These are phyloP conservation scores for Nipponia nippon DNA, from an alignment of 2,113 vertebrate genomes.

Conservation along the genomic window DNA sequence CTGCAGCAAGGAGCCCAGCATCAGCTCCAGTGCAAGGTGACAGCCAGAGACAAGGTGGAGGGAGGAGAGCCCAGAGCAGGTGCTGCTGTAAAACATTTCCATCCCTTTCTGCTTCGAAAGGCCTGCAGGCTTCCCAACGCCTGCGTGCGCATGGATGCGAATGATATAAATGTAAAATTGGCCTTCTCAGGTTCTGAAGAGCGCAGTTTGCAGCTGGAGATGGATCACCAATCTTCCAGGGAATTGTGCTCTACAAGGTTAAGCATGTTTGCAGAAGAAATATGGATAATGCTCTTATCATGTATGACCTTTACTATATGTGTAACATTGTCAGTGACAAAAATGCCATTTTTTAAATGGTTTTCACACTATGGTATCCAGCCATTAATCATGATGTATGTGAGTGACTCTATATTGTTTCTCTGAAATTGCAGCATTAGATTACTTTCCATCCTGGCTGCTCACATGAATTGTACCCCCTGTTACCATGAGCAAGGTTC, in stretches of 20 bases:
- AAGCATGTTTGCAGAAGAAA: slow-evolving; percentile 70
- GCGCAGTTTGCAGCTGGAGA: slow-evolving; percentile 41
- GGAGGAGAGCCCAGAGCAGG: neutral
- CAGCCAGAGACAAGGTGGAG: neutral
- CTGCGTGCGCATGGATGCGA: neutral
- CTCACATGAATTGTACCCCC: slow-evolving; percentile 19
- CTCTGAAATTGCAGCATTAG: slow-evolving; percentile 46
- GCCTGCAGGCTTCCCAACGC: neutral
- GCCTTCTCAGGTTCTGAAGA: slow-evolving; percentile 33
- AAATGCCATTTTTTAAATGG: slow-evolving; percentile 67
- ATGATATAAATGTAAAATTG: slow-evolving; percentile 47
- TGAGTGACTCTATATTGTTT: slow-evolving; percentile 43
- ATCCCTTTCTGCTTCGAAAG: neutral
- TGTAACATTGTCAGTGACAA: slow-evolving; percentile 67
- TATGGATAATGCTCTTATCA: slow-evolving; percentile 62
- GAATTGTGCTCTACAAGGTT: slow-evolving; percentile 64
- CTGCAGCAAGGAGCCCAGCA: neutral
- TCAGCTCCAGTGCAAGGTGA: neutral
- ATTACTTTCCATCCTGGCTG: neutral
- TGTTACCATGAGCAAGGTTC: slow-evolving; percentile 26
- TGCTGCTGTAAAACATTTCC: neutral
- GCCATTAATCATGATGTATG: slow-evolving; percentile 63
- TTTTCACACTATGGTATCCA: slow-evolving; percentile 67
- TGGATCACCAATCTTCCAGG: slow-evolving; percentile 45
- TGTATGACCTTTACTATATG: slow-evolving; percentile 61